These are phyloP conservation scores for Lissocephala sabroskyi DNA, from an alignment of 2,888 invertebrate genomes.

Conservation along the genomic window DNA sequence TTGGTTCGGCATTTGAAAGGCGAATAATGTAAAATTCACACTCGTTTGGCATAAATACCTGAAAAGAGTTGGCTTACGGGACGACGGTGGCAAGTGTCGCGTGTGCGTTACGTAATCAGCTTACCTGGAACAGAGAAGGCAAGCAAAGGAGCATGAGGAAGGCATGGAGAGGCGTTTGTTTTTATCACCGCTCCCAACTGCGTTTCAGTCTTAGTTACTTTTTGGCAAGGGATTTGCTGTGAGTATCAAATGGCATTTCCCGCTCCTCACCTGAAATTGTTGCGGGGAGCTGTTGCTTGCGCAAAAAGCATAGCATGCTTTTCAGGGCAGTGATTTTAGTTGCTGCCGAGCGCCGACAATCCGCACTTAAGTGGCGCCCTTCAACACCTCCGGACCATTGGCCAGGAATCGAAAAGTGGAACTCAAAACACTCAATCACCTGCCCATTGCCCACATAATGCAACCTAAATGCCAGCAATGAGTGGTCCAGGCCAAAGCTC, in stretches of 20 bases:
- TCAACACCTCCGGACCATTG: slow-evolving; percentile 12
- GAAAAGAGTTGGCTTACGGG: too few relatives aligned
- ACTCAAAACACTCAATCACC: slow-evolving; percentile 33
- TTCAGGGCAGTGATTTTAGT: too few relatives aligned
- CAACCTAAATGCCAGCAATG: slow-evolving; percentile 34
- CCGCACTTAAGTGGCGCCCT: slow-evolving; percentile 9
- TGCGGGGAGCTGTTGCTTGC: too few relatives aligned
- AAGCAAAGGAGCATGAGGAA: too few relatives aligned
- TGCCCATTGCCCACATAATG: slow-evolving; percentile 23
- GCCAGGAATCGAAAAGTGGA: too few relatives aligned
- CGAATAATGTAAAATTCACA: background rate
- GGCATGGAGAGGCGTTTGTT: slow-evolving; percentile 1
- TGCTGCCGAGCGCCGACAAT: too few relatives aligned
- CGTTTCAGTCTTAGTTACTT: slow-evolving; percentile 29
- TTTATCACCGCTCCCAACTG: slow-evolving; percentile 23
- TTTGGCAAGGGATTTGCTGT: slow-evolving; percentile 29
- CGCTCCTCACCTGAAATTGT: too few relatives aligned
- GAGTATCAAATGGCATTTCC: slow-evolving; percentile 11
- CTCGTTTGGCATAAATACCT: slow-evolving; percentile 1
- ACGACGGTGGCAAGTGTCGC: slow-evolving; percentile 1
- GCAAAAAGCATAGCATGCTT: too few relatives aligned
- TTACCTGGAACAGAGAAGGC: too few relatives aligned
- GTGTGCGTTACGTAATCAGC: slow-evolving; percentile 53
- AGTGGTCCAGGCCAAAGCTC: background rate
- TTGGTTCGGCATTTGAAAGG: background rate